These are phyloP conservation scores for Sarcophaga caerulescens DNA, from an alignment of 2,888 invertebrate species.

Conservation along the genomic window DNA sequence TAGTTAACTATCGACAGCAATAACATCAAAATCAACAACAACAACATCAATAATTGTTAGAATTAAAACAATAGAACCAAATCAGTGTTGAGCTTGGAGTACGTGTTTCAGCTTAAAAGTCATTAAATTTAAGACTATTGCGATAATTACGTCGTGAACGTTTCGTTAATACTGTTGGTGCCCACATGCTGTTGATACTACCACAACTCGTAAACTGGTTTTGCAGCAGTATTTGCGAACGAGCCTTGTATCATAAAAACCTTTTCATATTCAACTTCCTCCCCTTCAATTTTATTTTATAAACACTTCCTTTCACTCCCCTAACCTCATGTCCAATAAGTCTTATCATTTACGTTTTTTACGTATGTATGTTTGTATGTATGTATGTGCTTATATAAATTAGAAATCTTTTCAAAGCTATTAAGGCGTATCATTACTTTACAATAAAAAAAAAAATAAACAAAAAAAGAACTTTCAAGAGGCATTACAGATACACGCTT, in stretches of 20 bases:
- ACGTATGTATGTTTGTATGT: background rate
- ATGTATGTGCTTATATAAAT: background rate
- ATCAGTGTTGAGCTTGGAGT: no score
- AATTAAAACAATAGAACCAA: no score
- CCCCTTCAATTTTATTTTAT: background rate
- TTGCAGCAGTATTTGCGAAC: background rate
- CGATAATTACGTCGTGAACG: constrained; percentile 46
- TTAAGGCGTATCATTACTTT: constrained; percentile 54
- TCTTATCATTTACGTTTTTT: background rate
- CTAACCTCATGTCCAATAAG: background rate
- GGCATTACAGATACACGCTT: constrained; percentile 39
- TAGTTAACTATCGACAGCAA: no score
- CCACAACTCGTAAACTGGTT: constrained; percentile 25
- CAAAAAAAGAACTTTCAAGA: constrained; percentile 32
- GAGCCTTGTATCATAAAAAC: constrained; percentile 18
- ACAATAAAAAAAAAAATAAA: constrained; percentile 40
- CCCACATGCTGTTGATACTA: constrained; percentile 48
- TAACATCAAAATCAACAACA: no score
- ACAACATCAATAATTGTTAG: no score
- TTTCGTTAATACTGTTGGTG: constrained; percentile 35
- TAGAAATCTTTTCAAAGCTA: constrained; percentile 29
- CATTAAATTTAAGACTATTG: constrained; percentile 50
- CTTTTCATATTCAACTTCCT: background rate
- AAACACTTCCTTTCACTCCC: background rate
- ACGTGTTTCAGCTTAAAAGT: constrained; percentile 32